Conservation (phyloP, 1,140 invertebrate species). For the Steinernema feltiae region DNA sequence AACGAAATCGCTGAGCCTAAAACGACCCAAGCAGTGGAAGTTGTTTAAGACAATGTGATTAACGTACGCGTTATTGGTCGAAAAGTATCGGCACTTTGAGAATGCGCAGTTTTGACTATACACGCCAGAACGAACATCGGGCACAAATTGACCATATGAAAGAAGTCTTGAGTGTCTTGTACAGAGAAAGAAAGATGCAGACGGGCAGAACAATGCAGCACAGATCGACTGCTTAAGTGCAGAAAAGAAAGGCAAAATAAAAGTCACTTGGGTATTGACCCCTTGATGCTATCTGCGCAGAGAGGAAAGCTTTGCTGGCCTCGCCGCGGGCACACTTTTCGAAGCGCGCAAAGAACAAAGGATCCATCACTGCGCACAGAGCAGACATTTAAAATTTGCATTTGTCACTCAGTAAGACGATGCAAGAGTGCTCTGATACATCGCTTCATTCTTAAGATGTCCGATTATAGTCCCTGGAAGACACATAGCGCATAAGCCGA, state of each 20-base stretch:
- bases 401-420: constrained; percentile 11
- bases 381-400: not conserved
- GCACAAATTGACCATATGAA: no score
- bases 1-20: no score
- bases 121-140: no score
- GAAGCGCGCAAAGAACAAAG: constrained; percentile 13
- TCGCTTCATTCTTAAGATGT: not conserved
- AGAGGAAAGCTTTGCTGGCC: not conserved
- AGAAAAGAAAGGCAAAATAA: not conserved
- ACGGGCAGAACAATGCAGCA: no score
- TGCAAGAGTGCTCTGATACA: not conserved
- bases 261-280: constrained; percentile 12
- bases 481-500: no score
- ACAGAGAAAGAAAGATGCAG: no score
- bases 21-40: no score
- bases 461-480: not conserved
- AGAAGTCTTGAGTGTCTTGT: no score
- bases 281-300: constrained; percentile 11
- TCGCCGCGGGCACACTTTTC: not conserved
- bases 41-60: no score
- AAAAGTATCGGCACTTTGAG: no score
- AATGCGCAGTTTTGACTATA: no score
- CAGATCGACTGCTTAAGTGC: not conserved
- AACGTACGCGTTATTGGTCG: no score
- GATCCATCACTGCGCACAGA: not conserved